Evolutionary conservation across 2,888 invertebrate species (phyloP), one percentile per base, ranked within the genome.

Genomic region (Furcula furcula): DNA sequence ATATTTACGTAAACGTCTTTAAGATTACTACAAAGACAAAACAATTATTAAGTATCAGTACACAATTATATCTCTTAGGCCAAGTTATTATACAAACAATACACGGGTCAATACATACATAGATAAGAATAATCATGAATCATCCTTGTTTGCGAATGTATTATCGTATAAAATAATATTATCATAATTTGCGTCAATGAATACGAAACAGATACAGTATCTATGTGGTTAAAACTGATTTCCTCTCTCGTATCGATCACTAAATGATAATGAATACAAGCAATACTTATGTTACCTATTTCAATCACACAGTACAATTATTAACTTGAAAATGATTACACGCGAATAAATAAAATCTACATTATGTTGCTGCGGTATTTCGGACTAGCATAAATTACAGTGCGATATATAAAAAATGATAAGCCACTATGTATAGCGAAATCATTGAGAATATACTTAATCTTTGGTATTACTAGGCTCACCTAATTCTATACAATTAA

Each of bases 381-480:
- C 64, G 58, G 85, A 85, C 85, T 85, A 85, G 84, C 73, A 77
- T 78, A 72, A n/a, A 64, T 70, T 63, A 66, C 62, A 64, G 62
- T 65, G 58, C 71, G 65, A 67, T 54, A 62, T 58, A 62, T 58
- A 59, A 58, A n/a, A 66, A 62, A 65, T 64, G 57, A 58, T 68
- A 67, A 65, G 66, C 65, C 65, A 62, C 60, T 56, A 46, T 40
- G 46, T 47, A 59, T 59, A 67, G 67, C 65, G 61, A 62, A 53
- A 60, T 48, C 34, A 58, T 55, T 48, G 55, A 57, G 63, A 63
- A 59, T 59, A 49, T 75, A 74, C 70, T 52, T 58, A 70, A 55
- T 85, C 87, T 87, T 87, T 87, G 87, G 87, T 87, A 77, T 75
- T 66, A 84, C 81, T 78, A 79, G 76, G 56, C 48, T 65, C 55